Evolutionary conservation across 2,888 invertebrate genomes (phyloP).

Genomic region (Latrodectus hesperus): DNA sequence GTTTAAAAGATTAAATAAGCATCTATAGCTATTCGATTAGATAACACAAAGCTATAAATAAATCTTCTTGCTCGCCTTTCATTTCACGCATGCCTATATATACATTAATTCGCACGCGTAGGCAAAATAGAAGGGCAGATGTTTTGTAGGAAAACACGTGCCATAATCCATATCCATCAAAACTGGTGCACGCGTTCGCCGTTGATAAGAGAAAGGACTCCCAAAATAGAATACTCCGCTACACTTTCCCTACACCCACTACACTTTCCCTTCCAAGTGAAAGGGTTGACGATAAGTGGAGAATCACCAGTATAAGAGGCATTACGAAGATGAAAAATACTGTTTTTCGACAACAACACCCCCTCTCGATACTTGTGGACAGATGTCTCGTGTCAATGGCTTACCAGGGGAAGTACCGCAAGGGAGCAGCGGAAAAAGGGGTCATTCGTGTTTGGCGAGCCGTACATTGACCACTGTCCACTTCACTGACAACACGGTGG

Average conservation of each 20-base stretch:
- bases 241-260: not conserved
- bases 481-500: slow-evolving; percentile 42
- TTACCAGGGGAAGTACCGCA: slow-evolving; percentile 21
- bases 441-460: slow-evolving; percentile 31
- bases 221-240: not conserved
- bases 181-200: not conserved
- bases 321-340: slow-evolving; percentile 9
- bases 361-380: not conserved
- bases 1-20: no score
- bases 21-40: no score
- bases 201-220: not conserved
- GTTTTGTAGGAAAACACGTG: not conserved
- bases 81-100: no score
- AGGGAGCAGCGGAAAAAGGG: slow-evolving; percentile 31
- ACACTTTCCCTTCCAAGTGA: slow-evolving; percentile 16
- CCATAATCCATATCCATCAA: not conserved
- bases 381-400: slow-evolving; percentile 28
- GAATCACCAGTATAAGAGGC: slow-evolving; percentile 22
- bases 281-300: not conserved
- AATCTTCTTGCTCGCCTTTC: no score
- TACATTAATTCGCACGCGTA: no score
- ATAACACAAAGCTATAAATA: no score
- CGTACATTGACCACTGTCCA: slow-evolving; percentile 25
- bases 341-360: not conserved
- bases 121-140: not conserved